Conservation (phyloP, 2,113 vertebrate species). For the Entelurus aequoreus region DNA sequence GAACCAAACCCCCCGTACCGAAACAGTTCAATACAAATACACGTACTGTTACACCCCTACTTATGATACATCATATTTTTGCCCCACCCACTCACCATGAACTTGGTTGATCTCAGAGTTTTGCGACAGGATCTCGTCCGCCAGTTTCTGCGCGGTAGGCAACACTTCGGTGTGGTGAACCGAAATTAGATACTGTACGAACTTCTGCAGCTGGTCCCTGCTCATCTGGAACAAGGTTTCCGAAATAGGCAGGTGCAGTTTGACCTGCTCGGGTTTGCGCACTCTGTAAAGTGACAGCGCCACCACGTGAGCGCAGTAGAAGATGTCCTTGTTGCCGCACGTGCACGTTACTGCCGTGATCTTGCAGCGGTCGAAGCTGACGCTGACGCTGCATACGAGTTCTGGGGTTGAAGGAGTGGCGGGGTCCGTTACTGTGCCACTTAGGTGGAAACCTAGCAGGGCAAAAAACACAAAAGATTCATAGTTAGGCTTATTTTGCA, state of each 20-base stretch:
- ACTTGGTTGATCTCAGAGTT: conserved; percentile 99
- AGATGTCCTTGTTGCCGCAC: conserved; percentile 99
- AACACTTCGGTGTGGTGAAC: conserved; percentile 98
- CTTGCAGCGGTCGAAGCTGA: conserved; percentile 99
- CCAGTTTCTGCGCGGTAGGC: conserved; percentile 96
- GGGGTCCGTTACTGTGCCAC: conserved; percentile 95
- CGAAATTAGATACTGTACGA: conserved; percentile 98
- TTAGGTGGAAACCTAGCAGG: conserved; percentile 89
- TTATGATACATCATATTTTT: too few species aligned
- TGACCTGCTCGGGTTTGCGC: conserved; percentile 97
- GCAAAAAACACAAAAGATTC: neutral
- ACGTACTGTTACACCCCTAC: too few species aligned
- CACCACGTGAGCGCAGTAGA: conserved; percentile 98
- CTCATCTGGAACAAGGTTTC: conserved; percentile 99
- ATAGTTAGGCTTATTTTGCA: neutral
- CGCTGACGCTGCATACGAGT: conserved; percentile 94
- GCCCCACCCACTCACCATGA: conserved; percentile 78
- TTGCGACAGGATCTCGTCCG: conserved; percentile 96
- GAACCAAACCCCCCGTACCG: too few species aligned
- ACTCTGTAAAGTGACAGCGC: conserved; percentile 95
- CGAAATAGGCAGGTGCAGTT: conserved; percentile 98
- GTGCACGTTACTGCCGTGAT: conserved; percentile 98
- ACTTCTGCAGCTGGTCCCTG: conserved; percentile 97
- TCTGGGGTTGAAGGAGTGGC: conserved; percentile 89
- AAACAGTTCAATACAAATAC: too few species aligned